Percentiles rank a stretch among this genome's conserved stretches.
Evolutionary conservation across 2,113 vertebrate species (phyloP).

Genomic region (Aplodontia rufa): DNA sequence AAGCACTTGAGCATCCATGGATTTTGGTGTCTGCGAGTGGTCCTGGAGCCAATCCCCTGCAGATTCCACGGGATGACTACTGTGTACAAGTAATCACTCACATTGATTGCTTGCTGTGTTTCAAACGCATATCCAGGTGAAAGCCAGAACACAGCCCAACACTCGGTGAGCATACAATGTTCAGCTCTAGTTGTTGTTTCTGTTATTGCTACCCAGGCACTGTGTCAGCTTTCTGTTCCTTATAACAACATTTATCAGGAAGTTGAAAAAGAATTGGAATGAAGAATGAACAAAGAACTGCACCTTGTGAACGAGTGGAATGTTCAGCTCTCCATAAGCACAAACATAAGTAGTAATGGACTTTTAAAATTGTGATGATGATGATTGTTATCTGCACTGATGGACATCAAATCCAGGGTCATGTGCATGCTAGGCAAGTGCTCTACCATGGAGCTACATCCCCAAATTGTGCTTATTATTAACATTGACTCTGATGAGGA

Average conservation of each 20-base stretch:
- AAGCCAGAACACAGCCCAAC: not conserved
- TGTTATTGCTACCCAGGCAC: not conserved
- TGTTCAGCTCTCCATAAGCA: no score
- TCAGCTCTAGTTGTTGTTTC: not conserved
- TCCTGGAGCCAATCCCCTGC: not conserved
- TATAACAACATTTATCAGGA: not conserved
- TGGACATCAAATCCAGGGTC: no score
- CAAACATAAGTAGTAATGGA: not conserved
- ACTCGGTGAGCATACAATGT: not conserved
- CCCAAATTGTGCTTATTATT: not conserved
- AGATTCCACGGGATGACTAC: not conserved
- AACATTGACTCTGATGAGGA: not conserved
- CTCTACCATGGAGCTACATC: no score
- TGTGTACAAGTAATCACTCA: not conserved
- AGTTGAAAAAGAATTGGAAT: not conserved
- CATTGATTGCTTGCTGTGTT: not conserved
- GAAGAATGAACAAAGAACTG: not conserved
- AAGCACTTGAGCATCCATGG: not conserved
- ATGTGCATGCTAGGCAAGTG: no score
- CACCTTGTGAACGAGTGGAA: not conserved
- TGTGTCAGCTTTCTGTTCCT: not conserved
- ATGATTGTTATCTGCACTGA: no score
- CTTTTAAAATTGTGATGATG: not conserved
- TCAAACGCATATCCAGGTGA: fast-evolving
- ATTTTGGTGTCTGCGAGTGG: not conserved